phyloP scores from a whole-genome alignment of 2,113 vertebrate genomes.

The Myotis yumanensis region DNA sequence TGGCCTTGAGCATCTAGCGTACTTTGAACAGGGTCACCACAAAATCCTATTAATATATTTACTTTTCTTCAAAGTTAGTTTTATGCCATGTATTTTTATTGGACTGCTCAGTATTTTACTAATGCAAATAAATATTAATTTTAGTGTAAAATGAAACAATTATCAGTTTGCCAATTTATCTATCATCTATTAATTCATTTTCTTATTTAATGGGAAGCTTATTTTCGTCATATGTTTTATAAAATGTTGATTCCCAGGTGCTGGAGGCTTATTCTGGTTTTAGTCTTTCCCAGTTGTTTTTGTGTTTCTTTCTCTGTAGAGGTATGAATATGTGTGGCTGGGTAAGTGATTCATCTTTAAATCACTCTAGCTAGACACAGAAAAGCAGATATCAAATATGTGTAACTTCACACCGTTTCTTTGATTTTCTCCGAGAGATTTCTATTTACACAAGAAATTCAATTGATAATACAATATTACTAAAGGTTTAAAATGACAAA shows the following conservation, averaged over 20 bases:
- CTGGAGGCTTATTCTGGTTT: background rate
- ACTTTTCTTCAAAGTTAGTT: background rate
- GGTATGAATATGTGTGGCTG: no score
- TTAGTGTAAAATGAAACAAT: background rate
- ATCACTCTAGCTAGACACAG: background rate
- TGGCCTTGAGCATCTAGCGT: no score
- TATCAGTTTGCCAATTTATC: background rate
- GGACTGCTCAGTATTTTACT: background rate
- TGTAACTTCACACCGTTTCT: background rate
- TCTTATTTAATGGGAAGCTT: background rate
- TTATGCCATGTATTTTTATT: background rate
- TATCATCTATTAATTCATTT: background rate
- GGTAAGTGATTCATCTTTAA: background rate
- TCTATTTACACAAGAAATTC: background rate
- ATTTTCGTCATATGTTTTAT: background rate
- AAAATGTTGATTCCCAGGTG: background rate
- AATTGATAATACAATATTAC: background rate
- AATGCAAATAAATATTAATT: background rate
- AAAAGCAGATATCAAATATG: background rate
- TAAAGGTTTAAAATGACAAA: background rate
- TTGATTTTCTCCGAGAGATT: background rate
- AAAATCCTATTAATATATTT: background rate
- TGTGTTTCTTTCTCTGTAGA: background rate
- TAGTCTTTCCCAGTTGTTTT: background rate
- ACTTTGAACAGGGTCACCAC: no score